Evolutionary conservation across 2,113 vertebrate species (phyloP), one percentile per base, ranked within the genome.

Genomic region (Pyxicephalus adspersus): DNA sequence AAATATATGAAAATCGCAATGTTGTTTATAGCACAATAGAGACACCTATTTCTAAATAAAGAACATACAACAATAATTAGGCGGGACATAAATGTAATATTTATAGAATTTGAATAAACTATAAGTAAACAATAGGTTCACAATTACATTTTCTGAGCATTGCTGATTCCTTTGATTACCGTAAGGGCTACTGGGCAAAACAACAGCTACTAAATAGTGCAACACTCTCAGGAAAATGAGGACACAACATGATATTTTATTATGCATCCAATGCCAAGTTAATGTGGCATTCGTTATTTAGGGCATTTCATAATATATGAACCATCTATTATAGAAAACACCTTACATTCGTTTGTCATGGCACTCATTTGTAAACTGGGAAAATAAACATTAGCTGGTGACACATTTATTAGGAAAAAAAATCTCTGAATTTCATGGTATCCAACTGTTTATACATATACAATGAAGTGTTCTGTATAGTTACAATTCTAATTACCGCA

Each of bases 261-360:
- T 74, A 74, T 74, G 28, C 23, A 60, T 38, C 55, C 20, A 60
- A 38, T 60, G 29, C 5, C 28, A 34, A 60, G 71, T 60, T 74
- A 74, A 60, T 29, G 51, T 58, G 71, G n/a, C 54, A 74, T 74
- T 74, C 8, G 71, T 58, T 74, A 74, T 74, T 74, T 74, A 74
- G 34, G 28, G 17, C 54, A 60, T 18, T 74, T 74, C n/a, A 74
- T 74, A 55, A 74, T 74, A 38, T 16, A 64, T 76, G 58, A 63
- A 51, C 17, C 58, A 76, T 76, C 58, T 51, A 63, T 76, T 76
- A 76, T 76, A 58, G 23, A 76, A 34, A 51, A 25, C 72, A 25
- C 19, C 25, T 72, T 26, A 31, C 20, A 64, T 76, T 64, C 50
- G n/a, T 20, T 19, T 65, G 26, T 34, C 25, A 51, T 63, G 45